These are phyloP conservation scores for Stegodyphus dumicola DNA, from an alignment of 1,140 invertebrate genomes.

Conservation along the genomic window DNA sequence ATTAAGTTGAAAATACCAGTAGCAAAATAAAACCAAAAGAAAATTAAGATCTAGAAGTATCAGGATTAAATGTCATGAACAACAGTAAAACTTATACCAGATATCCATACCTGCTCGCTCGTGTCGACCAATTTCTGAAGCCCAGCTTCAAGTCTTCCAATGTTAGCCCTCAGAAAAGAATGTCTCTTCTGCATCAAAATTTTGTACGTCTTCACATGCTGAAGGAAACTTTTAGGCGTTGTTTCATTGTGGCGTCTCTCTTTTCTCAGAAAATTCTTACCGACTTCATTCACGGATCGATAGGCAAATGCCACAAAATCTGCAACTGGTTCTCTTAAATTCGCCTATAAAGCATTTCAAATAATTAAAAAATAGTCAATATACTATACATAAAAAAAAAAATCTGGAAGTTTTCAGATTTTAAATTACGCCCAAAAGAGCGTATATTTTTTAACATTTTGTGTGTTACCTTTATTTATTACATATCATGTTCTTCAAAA, in stretches of 20 bases:
- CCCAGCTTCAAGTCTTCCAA: conserved; percentile 90
- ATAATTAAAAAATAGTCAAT: no score
- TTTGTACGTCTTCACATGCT: conserved; percentile 92
- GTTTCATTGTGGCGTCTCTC: conserved; percentile 96
- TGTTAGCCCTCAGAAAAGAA: conserved; percentile 83
- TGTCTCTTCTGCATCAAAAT: conserved; percentile 87
- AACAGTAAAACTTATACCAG: no score
- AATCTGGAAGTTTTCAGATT: no score
- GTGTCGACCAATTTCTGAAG: conserved; percentile 89
- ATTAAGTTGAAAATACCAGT: no score
- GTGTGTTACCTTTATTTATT: no score
- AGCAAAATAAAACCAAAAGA: no score
- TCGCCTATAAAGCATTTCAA: conserved; percentile 69
- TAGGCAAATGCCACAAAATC: conserved; percentile 96
- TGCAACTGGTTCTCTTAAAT: conserved; percentile 80
- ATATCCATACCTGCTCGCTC: conserved; percentile 75
- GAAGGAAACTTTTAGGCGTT: conserved; percentile 95
- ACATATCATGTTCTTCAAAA: no score
- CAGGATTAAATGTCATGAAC: no score
- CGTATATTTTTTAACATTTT: no score
- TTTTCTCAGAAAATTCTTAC: conserved; percentile 85
- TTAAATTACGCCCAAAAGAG: no score
- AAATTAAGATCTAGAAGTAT: no score
- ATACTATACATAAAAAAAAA: no score
- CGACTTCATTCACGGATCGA: conserved; percentile 90